A percentile compares a stretch with the other conserved stretches of the same genome.
Conservation (phyloP, 1,140 invertebrate species). For the Bombus sibiricus region DNA sequence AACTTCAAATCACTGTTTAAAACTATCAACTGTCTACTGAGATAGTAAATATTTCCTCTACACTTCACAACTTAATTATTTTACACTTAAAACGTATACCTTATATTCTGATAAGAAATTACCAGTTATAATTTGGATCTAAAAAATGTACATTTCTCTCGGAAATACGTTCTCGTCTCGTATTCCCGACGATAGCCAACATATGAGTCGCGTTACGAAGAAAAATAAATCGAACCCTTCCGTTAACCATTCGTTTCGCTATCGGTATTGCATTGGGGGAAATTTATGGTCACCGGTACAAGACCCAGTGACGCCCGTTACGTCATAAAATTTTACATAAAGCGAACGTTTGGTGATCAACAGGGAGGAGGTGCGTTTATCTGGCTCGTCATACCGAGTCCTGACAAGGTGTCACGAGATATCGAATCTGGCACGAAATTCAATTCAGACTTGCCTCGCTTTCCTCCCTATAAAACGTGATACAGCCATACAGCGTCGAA, state of each 20-base stretch:
- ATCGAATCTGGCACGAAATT: background rate
- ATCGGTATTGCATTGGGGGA: background rate
- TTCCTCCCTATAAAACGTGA: background rate
- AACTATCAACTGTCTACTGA: too few species aligned
- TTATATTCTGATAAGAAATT: too few species aligned
- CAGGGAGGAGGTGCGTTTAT: constrained; percentile 16
- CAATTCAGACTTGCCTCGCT: background rate
- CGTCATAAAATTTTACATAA: constrained; percentile 30
- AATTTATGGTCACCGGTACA: constrained; percentile 16
- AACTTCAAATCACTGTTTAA: too few species aligned
- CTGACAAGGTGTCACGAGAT: background rate
- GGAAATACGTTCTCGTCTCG: too few species aligned
- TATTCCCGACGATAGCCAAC: background rate
- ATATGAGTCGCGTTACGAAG: background rate
- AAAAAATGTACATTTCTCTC: too few species aligned
- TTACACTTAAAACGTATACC: too few species aligned
- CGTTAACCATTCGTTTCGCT: background rate
- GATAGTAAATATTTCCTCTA: too few species aligned
- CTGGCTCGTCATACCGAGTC: background rate
- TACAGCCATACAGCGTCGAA: background rate
- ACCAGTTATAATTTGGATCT: too few species aligned
- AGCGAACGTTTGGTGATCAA: constrained; percentile 17
- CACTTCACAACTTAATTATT: too few species aligned
- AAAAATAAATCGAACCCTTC: constrained; percentile 14
- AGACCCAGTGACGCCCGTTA: background rate